A percentile compares a stretch with the other conserved stretches of the same genome.
Conservation (phyloP, 2,113 vertebrate genomes). For the Falcunculus frontatus region DNA sequence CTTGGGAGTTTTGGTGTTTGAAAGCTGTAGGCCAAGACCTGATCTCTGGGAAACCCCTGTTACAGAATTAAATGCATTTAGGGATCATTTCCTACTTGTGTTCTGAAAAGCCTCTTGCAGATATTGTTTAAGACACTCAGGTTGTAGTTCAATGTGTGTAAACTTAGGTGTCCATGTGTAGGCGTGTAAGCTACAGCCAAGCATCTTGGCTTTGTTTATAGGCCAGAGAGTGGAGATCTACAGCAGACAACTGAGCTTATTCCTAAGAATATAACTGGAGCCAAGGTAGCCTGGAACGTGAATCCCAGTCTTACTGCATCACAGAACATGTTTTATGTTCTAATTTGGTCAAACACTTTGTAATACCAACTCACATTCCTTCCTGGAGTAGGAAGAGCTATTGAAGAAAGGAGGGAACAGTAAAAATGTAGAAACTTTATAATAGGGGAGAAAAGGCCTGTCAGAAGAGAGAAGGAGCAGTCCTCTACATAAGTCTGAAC, state of each 20-base stretch:
- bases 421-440: neutral
- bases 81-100: neutral
- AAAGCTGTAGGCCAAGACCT: neutral
- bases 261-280: neutral
- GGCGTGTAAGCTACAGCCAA: neutral
- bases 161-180: neutral
- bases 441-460: neutral
- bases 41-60: neutral
- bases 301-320: neutral
- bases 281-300: neutral
- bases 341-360: neutral
- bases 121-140: neutral
- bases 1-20: neutral
- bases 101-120: neutral
- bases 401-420: neutral
- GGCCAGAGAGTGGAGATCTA: neutral
- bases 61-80: neutral
- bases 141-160: neutral
- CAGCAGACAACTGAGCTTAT: neutral
- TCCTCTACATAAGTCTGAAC: neutral
- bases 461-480: neutral
- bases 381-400: neutral
- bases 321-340: neutral
- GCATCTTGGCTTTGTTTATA: neutral
- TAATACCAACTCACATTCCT: neutral